These are phyloP conservation scores for Blastomussa wellsi DNA, from an alignment of 92 coral and sea anemone genomes.

Conservation along the genomic window DNA sequence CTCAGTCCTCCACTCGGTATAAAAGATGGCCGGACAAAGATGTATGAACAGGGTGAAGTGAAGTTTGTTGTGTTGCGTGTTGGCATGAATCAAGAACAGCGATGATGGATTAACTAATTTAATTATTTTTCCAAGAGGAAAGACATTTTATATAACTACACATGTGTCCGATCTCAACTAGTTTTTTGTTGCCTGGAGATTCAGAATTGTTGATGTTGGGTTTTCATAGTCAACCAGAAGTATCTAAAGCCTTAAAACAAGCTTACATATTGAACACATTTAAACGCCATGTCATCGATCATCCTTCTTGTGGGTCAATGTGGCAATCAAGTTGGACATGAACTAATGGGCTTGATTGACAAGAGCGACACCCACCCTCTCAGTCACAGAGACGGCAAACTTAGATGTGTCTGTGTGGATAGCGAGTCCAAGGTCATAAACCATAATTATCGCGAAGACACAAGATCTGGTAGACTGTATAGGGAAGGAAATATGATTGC, in stretches of 20 bases:
- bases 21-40: constrained; percentile 58
- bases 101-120: neutral
- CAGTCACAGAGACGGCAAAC: constrained; percentile 86
- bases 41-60: too few relatives aligned
- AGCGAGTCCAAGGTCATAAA: constrained; percentile 82
- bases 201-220: neutral
- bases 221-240: neutral
- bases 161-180: neutral
- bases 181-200: too few relatives aligned
- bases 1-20: constrained; percentile 9
- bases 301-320: constrained; percentile 85
- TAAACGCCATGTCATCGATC: constrained; percentile 70
- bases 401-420: constrained; percentile 86
- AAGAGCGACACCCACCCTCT: constrained; percentile 71
- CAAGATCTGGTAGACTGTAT: constrained; percentile 44
- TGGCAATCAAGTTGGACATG: constrained; percentile 89
- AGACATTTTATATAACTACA: neutral
- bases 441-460: constrained; percentile 58
- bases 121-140: neutral
- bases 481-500: constrained; percentile 70
- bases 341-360: constrained; percentile 77
- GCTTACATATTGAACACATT: too few relatives aligned
- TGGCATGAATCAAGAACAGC: neutral
- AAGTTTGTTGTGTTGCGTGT: neutral
- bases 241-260: too few relatives aligned